phyloP scores from a whole-genome alignment of 2,113 vertebrate genomes.

The Halcyon malimbica region DNA sequence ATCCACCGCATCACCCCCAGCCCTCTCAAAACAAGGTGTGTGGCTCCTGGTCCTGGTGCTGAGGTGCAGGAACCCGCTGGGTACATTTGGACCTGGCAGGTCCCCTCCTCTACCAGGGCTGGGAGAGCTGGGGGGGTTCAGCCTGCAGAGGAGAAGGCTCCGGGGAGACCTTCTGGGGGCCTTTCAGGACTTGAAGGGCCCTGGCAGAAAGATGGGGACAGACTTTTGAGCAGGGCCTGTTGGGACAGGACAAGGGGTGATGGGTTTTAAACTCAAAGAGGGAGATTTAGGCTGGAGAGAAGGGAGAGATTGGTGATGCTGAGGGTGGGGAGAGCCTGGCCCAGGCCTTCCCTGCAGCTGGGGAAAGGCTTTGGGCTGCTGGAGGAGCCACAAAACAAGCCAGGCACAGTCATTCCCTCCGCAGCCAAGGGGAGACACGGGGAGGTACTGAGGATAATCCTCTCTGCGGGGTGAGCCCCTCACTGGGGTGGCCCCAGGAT shows the following conservation, averaged over 20 bases:
- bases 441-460: neutral
- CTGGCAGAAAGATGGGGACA: too few relatives aligned
- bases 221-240: too few relatives aligned
- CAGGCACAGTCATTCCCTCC: neutral
- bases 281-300: too few relatives aligned
- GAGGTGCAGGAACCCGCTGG: neutral
- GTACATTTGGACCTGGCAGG: rapidly evolving
- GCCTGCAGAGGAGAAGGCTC: too few relatives aligned
- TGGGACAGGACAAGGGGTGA: too few relatives aligned
- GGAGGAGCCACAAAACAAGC: neutral
- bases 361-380: neutral
- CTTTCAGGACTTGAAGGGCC: too few relatives aligned
- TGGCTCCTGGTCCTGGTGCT: neutral
- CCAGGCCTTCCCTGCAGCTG: neutral
- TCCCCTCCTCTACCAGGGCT: neutral
- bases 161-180: too few relatives aligned
- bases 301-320: too few relatives aligned
- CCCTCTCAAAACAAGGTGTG: rapidly evolving
- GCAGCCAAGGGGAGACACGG: neutral
- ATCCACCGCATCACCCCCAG: neutral
- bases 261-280: too few relatives aligned
- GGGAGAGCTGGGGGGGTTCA: too few relatives aligned
- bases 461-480: neutral
- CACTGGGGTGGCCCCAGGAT: rapidly evolving
- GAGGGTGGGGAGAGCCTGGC: too few relatives aligned